Base-by-base conservation (phyloP, 2,797 vertebrate species). In the Naso thynnoides region DNA sequence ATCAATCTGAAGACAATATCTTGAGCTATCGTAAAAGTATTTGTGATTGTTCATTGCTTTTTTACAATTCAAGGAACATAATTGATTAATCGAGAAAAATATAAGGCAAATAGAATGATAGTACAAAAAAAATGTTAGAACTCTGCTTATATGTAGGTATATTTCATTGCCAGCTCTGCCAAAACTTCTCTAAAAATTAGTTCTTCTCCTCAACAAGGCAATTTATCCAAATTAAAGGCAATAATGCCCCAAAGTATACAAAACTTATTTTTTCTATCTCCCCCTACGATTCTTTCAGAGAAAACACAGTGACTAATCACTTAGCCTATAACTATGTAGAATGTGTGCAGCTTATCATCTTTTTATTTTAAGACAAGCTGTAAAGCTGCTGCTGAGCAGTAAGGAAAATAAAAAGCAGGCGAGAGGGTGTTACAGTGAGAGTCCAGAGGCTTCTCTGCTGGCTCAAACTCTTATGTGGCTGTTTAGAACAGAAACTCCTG, bases 401-500 rank as follows among this genome's bases (percentile, higher is more conserved):
- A 55, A 33, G 31, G 31, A 52, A 39, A 60, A 50, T 58, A 56
- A 13, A 49, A 36, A 73, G 62, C 33, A 55, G 50, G 47, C n/a
- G n/a, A 19, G 44, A 52, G 41, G 29, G 50, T 49, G 18, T 57
- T 45, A 50, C 64, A 66, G 33, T 57, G 11, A 39, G 38, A 64
- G 57, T 54, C 52, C 48, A 55, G 23, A 36, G 42, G 41, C 72
- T 56, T 23, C 31, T 68, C 76, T 71, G 65, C 79, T 56, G 54
- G 60, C 55, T 70, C 44, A 73, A 76, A 68, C 39, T 57, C 49
- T 60, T 68, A 61, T 56, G 33, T 66, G 72, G 45, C 24, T 44
- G 66, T 76, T 83, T 74, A 67, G 45, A 76, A 58, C 41, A 54
- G 31, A 72, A 66, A 33, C 56, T 71, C 60, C 71, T 47, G 29